Percentiles rank a stretch among this genome's conserved stretches.
phyloP scores from a whole-genome alignment of 2,888 invertebrate species.

The Coremacera marginata region DNA sequence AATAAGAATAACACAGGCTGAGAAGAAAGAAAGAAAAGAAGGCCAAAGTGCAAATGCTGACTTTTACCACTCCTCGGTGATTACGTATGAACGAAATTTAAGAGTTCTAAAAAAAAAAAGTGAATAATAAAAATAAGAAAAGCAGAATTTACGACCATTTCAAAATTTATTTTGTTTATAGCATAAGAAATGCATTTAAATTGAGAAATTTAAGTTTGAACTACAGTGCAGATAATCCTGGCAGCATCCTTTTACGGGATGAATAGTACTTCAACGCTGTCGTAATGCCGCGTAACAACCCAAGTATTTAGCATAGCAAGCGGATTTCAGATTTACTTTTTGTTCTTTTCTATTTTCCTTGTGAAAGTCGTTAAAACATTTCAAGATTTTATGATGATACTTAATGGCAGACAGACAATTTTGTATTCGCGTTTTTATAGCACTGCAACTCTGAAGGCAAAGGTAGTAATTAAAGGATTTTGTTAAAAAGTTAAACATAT shows the following conservation, averaged over 20 bases:
- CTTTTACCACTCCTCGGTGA: slow-evolving; percentile 35
- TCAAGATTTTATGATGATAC: neutral
- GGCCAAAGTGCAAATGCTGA: slow-evolving; percentile 33
- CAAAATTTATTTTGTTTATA: neutral
- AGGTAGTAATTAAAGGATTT: too few species aligned
- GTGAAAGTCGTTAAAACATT: slow-evolving; percentile 16
- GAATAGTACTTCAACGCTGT: too few species aligned
- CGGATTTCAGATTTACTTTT: neutral
- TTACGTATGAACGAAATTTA: neutral
- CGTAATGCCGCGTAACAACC: neutral
- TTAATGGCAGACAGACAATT: neutral
- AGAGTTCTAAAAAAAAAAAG: neutral
- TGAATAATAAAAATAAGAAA: neutral
- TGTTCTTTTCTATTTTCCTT: neutral
- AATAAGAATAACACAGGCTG: neutral
- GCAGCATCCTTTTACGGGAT: neutral
- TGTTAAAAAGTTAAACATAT: too few species aligned
- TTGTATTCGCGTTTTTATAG: neutral
- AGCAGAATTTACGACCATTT: neutral
- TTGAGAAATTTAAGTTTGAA: neutral
- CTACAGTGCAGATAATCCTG: neutral
- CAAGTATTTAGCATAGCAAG: neutral
- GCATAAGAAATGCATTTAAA: slow-evolving; percentile 10
- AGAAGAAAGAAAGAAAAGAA: neutral
- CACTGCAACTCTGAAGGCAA: too few species aligned